A percentile compares a stretch with the other conserved stretches of the same genome.
These are phyloP conservation scores for Papilio polyxenes DNA, from an alignment of 1,140 invertebrate genomes.

Conservation along the genomic window DNA sequence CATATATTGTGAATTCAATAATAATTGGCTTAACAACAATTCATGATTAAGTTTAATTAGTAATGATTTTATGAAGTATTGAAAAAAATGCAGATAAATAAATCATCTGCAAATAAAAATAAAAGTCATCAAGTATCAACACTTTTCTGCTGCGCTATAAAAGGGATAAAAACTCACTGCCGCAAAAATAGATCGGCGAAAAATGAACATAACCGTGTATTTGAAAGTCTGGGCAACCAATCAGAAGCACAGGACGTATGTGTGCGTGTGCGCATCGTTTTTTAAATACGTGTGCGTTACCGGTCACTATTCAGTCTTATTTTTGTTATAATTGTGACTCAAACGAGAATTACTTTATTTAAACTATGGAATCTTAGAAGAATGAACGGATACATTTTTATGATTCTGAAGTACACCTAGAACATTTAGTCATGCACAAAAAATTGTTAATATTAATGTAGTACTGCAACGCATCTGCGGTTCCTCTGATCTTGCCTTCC, in stretches of 20 bases:
- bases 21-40: too few species aligned
- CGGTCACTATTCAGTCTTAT: conserved; percentile 24
- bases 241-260: conserved; percentile 31
- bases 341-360: conserved; percentile 25
- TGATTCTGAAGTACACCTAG: too few species aligned
- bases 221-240: conserved; percentile 57
- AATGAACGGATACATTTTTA: background rate
- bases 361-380: background rate
- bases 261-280: conserved; percentile 1
- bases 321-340: conserved; percentile 28
- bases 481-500: too few species aligned
- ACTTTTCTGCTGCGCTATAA: conserved; percentile 41
- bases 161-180: conserved; percentile 69
- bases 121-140: conserved; percentile 63
- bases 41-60: too few species aligned
- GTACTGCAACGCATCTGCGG: background rate
- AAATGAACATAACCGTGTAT: conserved; percentile 72
- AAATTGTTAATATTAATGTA: background rate
- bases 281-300: conserved; percentile 24
- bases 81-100: background rate
- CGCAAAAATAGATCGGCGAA: conserved; percentile 76
- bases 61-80: background rate
- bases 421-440: too few species aligned
- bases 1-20: too few species aligned
- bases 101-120: conserved; percentile 29